Evolutionary conservation across 2,888 invertebrate genomes (phyloP).

Genomic region (Calameuta pallipes): DNA sequence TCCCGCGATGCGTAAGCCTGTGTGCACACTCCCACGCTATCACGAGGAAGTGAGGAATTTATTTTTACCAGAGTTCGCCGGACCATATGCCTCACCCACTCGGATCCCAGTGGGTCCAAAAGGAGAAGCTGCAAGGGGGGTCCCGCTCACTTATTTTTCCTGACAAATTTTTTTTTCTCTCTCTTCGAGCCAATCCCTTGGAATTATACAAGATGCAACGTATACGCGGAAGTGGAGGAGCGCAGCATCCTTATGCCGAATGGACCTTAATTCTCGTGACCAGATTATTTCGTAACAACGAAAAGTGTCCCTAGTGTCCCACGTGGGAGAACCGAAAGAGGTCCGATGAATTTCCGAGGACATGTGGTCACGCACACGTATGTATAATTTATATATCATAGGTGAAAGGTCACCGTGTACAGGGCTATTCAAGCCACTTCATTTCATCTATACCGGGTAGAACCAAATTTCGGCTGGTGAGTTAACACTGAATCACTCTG

Average conservation of each 20-base stretch:
- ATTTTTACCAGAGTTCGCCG: slow-evolving; percentile 45
- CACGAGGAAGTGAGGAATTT: slow-evolving; percentile 45
- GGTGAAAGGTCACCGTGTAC: neutral
- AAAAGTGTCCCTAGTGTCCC: neutral
- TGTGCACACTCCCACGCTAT: slow-evolving; percentile 30
- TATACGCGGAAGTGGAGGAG: neutral
- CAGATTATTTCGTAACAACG: neutral
- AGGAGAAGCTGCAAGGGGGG: neutral
- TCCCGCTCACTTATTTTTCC: neutral
- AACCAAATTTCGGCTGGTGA: neutral
- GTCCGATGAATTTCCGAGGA: neutral
- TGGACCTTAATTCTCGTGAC: neutral
- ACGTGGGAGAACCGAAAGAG: neutral
- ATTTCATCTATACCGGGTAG: neutral
- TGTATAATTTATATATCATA: neutral
- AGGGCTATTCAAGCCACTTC: neutral
- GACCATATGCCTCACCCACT: slow-evolving; percentile 33
- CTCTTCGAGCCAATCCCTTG: neutral
- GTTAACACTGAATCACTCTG: neutral
- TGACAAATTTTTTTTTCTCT: too few relatives aligned
- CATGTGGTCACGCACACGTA: neutral
- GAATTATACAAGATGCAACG: neutral
- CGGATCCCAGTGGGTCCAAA: slow-evolving; percentile 1
- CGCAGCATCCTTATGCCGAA: neutral
- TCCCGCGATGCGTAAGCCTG: neutral